phyloP scores from a whole-genome alignment of 1,140 invertebrate genomes.

The Drosophila jambulina region DNA sequence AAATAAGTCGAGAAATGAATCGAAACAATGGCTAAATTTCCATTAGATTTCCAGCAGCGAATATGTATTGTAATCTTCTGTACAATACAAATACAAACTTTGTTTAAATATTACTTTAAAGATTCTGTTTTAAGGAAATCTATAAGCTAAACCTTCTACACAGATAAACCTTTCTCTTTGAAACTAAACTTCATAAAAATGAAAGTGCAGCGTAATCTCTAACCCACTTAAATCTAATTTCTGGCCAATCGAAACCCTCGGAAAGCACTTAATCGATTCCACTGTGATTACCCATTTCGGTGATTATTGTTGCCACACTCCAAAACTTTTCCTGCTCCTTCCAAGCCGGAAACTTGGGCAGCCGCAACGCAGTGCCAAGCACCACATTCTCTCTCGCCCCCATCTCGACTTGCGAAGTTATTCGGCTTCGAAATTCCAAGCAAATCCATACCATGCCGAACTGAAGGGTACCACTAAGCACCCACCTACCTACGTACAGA shows the following conservation, averaged over 20 bases:
- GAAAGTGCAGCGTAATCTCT: neutral
- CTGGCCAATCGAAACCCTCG: neutral
- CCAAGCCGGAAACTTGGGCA: conserved; percentile 14
- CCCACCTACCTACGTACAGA: conserved; percentile 1
- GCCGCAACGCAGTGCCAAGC: conserved; percentile 21
- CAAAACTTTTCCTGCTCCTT: conserved; percentile 24
- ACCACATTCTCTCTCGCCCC: neutral
- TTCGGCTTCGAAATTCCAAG: conserved; percentile 31
- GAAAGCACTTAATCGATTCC: conserved; percentile 30
- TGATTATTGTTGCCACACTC: conserved; percentile 50
- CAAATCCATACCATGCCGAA: conserved; percentile 16
- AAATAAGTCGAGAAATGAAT: conserved; percentile 1
- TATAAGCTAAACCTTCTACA: neutral
- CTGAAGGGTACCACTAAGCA: conserved; percentile 24
- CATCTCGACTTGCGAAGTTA: conserved; percentile 19
- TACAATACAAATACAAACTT: too few species aligned
- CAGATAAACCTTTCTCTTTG: too few species aligned
- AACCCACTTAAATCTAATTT: neutral
- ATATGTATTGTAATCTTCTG: too few species aligned
- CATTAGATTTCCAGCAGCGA: neutral
- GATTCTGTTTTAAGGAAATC: neutral
- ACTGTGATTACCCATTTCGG: conserved; percentile 46
- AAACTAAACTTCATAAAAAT: too few species aligned
- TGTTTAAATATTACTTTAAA: too few species aligned
- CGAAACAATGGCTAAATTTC: neutral